Base-by-base conservation (phyloP, 2,888 invertebrate species). In the Hirtodrosophila histrioides region DNA sequence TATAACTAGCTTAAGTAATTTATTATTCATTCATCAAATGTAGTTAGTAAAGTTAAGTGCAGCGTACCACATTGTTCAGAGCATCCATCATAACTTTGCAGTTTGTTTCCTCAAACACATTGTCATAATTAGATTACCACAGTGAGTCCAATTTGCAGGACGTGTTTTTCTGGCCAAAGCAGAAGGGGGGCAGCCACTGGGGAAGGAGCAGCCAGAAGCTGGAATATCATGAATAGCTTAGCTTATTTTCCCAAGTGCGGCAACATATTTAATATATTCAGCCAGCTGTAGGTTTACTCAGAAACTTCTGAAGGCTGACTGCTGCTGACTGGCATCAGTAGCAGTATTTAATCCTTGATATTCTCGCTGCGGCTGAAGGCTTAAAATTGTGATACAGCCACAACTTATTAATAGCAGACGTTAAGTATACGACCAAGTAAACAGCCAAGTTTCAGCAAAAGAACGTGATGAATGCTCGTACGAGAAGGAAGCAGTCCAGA, bases 81-180 rank as follows among this genome's bases (percentile, higher is more conserved):
- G 23, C n/a, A n/a, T 24, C 4, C 44, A 50, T 9, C 36, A 12
- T 39, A 46, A 49, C 39, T 63, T 73, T 73, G 9, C 48, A 37
- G 54, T 43, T 44, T 49, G 54, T 35, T 58, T 57, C 12, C 43
- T 51, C 35, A n/a, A 61, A 49, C 35, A 35, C 69, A 63, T 46
- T 69, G 63, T n/a, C 54, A 71, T 71, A 72, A 74, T 74, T 66
- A 44, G 67, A 76, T 74, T 55, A 76, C 4, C 41, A 23, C 51
- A 55, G 31, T 49, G 31, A 58, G 53, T 33, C 27, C 17, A 27
- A 44, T 31, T 31, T 31, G 17, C 7, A 3, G 43, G 23, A 24
- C 50, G 23, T 23, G 35, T 37, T 23, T 51, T 61, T 50, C 4
- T 36, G 23, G 7, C n/a, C 35, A 33, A 57, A 9, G 36, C 6